Base-by-base conservation (phyloP, 2,113 vertebrate genomes). In the Lutjanus erythropterus region DNA sequence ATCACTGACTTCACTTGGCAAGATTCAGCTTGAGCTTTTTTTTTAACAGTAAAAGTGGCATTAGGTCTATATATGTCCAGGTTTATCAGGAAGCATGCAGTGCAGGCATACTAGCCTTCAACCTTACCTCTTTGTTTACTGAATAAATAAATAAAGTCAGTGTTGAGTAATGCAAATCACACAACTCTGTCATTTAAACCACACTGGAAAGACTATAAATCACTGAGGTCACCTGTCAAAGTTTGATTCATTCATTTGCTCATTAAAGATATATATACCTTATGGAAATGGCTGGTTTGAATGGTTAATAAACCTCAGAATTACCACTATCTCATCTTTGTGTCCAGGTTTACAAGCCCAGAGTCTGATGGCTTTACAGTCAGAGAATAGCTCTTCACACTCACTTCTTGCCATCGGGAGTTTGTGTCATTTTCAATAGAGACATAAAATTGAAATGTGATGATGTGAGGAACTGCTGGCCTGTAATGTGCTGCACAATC, bases 401-500 rank as follows among this genome's bases (percentile, higher is more conserved):
- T 9, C 68, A 46, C 2, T 33, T 71, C 31, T 21, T 65, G 56
- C 42, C 44, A 12, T 33, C 1, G 46, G 66, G 53, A 55, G 37
- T 76, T 56, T 66, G 71, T 25, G 21, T 46, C 2, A 47, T 21
- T 70, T 78, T 59, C 65, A 78, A 61, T 33, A 68, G 65, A 60
- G 65, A 65, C 62, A 69, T 83, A 69, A 72, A 72, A 60, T 42
- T 79, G 70, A 81, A 86, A 81, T 75, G 60, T 67, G 60, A 53
- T 59, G 41, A 55, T 61, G 49, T 58, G 69, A 6, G 6, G 18
- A 46, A 56, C 59, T 18, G 60, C 60, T 37, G 39, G 50, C 44
- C 46, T 41, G 59, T 29, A 62, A 62, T 2, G 12, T 31, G 41
- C 46, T 52, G 31, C 37, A 18, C 21, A 53, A 59, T 69, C 50